Conservation (phyloP, 2,797 vertebrate genomes). For the Pristis pectinata region DNA sequence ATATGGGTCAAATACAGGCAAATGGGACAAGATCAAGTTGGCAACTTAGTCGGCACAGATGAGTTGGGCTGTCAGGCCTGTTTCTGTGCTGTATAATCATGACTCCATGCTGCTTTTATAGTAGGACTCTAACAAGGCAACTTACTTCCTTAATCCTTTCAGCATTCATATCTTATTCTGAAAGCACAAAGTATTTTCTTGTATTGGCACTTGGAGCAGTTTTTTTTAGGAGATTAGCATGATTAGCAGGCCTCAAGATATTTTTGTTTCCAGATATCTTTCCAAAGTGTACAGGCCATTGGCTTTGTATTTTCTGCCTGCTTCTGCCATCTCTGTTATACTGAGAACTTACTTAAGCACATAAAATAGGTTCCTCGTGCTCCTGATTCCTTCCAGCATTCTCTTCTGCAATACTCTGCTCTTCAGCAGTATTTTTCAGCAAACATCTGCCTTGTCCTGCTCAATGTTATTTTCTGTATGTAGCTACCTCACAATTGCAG, state of each 20-base stretch:
- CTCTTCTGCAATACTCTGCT: not conserved
- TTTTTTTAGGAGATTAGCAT: not conserved
- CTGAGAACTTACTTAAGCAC: not conserved
- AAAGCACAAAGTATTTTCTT: not conserved
- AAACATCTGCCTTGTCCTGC: not conserved
- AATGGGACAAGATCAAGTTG: too few relatives aligned
- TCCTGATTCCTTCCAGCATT: not conserved
- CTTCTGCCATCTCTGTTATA: not conserved
- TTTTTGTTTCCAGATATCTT: not conserved
- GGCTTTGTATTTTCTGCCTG: not conserved
- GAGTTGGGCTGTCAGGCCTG: too few relatives aligned
- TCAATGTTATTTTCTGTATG: not conserved
- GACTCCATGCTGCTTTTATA: not conserved
- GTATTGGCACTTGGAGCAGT: not conserved
- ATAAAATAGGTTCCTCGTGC: not conserved
- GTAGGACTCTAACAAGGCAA: not conserved
- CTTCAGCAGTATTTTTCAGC: not conserved
- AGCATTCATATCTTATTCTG: not conserved
- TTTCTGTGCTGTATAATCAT: too few relatives aligned
- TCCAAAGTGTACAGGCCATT: not conserved
- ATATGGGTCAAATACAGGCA: too few relatives aligned
- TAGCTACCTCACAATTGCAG: not conserved
- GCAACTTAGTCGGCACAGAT: too few relatives aligned
- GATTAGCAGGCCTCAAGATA: not conserved
- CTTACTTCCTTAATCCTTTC: not conserved